These are phyloP conservation scores for Cybosia mesomella DNA, from an alignment of 2,888 invertebrate genomes.

Conservation along the genomic window DNA sequence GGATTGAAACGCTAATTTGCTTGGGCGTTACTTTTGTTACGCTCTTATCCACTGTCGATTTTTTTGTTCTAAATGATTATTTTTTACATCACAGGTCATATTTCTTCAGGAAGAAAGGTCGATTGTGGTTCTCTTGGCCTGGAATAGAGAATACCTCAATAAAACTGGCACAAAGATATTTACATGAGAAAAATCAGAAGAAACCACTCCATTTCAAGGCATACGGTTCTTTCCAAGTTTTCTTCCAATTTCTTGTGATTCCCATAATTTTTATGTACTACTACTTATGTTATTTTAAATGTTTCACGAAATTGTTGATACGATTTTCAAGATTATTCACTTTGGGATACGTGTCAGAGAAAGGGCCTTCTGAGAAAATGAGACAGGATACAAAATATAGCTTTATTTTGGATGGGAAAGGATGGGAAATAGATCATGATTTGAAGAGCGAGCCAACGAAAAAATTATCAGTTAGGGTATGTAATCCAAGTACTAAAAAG, in stretches of 20 bases:
- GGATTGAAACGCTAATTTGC: too few species aligned
- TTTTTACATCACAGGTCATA: slow-evolving; percentile 55
- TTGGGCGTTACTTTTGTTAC: too few species aligned
- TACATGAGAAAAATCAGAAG: slow-evolving; percentile 54
- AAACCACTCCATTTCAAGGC: slow-evolving; percentile 58
- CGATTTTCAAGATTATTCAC: slow-evolving; percentile 64
- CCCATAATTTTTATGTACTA: slow-evolving; percentile 62
- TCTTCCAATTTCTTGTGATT: slow-evolving; percentile 60
- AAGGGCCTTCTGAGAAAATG: slow-evolving; percentile 63
- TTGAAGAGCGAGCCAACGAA: slow-evolving; percentile 47
- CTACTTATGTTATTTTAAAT: slow-evolving; percentile 60
- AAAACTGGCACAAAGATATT: slow-evolving; percentile 64
- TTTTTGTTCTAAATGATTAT: neutral
- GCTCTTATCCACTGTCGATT: too few species aligned
- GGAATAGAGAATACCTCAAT: slow-evolving; percentile 62
- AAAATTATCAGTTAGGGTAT: slow-evolving; percentile 58
- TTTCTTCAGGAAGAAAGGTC: slow-evolving; percentile 61
- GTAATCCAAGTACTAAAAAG: neutral
- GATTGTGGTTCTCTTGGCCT: slow-evolving; percentile 66
- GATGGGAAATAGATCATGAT: slow-evolving; percentile 51
- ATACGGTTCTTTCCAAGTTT: slow-evolving; percentile 61
- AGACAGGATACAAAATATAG: slow-evolving; percentile 58
- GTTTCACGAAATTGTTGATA: slow-evolving; percentile 61
- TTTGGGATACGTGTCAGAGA: slow-evolving; percentile 62
- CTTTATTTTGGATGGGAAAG: slow-evolving; percentile 61